Conservation (phyloP, 2,797 vertebrate species). For the Podargus strigoides region DNA sequence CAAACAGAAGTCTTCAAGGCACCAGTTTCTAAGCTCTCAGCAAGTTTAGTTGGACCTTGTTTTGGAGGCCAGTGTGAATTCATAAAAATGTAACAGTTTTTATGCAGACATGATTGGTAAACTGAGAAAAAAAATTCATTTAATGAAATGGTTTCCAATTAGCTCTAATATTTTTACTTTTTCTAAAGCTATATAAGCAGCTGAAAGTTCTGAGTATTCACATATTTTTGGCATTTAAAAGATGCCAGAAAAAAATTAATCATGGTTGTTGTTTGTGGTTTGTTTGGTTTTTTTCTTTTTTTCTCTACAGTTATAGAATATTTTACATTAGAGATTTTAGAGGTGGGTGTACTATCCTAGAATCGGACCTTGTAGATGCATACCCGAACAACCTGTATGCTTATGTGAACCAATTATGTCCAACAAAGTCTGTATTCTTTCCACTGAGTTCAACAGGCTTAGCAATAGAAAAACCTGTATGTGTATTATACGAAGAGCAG, state of each 20-base stretch:
- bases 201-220: neutral
- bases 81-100: neutral
- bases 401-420: neutral
- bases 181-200: neutral
- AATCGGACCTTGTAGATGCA: neutral
- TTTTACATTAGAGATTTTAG: neutral
- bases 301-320: neutral
- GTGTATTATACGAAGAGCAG: neutral
- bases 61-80: neutral
- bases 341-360: neutral
- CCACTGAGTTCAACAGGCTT: neutral
- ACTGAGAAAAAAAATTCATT: neutral
- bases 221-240: neutral
- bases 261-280: neutral
- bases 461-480: neutral
- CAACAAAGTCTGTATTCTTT: neutral
- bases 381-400: neutral
- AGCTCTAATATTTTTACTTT: neutral
- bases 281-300: rapidly evolving
- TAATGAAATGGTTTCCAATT: neutral
- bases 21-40: neutral
- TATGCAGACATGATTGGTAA: neutral
- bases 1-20: neutral
- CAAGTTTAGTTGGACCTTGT: neutral
- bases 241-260: neutral